A percentile compares a stretch with the other conserved stretches of the same genome.
Evolutionary conservation across 2,113 vertebrate species (phyloP).

Genomic region (Clupea harengus): DNA sequence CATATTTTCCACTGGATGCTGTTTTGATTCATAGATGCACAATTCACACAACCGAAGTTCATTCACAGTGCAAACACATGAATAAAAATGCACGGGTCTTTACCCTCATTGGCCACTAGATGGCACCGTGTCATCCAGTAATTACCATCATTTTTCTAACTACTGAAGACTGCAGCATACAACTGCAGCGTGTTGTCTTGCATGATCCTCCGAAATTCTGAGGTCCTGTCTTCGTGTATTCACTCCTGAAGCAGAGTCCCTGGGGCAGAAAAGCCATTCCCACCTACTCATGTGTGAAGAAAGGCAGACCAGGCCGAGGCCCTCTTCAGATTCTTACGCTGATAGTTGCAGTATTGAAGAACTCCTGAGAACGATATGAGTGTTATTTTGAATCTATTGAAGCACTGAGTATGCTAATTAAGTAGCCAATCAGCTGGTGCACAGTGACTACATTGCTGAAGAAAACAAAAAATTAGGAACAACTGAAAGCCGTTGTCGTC

Average conservation of each 20-base stretch:
- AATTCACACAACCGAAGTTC: background rate
- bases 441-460: background rate
- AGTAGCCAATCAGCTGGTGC: background rate
- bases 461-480: background rate
- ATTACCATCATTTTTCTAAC: background rate
- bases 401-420: background rate
- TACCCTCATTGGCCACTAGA: background rate
- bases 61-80: background rate
- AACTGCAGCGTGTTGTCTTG: background rate
- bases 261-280: background rate
- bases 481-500: background rate
- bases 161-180: background rate
- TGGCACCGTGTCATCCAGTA: background rate
- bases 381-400: background rate
- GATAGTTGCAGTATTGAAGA: background rate
- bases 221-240: background rate
- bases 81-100: background rate
- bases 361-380: background rate
- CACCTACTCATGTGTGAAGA: background rate
- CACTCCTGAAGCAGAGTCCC: background rate
- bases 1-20: background rate
- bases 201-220: background rate
- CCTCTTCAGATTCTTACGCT: background rate
- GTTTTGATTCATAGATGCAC: background rate
- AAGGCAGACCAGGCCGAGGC: background rate